Evolutionary conservation across 2,888 invertebrate species (phyloP), one percentile per base, ranked within the genome.

Genomic region (Galeopsomyia nigrocyanea): DNA sequence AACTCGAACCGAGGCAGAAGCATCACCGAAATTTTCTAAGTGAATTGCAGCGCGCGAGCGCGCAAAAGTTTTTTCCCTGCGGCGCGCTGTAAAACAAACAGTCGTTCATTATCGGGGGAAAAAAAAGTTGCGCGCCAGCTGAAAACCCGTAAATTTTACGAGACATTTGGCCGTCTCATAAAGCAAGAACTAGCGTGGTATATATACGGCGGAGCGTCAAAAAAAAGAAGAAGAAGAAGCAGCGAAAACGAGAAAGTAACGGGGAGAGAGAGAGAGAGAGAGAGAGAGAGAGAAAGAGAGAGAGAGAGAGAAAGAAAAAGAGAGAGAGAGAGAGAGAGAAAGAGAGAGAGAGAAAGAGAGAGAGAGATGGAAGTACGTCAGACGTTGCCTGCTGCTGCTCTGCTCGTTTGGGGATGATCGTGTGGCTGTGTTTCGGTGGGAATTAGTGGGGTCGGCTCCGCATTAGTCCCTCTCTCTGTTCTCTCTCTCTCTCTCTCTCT

Each of bases 361-460:
- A 53, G 49, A 31, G 60, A 26, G 50, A 64, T 39, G 73, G 64
- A 62, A 68, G 68, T 58, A 60, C 60, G 68, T 69, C 63, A 67
- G 62, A 58, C 61, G 74, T 72, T 62, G 67, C 16, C 16, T 26
- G 39, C 39, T 39, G 39, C 39, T 10, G 39, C 61, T 66, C 66
- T 65, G 22, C 66, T 60, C 67, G 70, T 68, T 73, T 69, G 21
- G 53, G 66, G 60, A 68, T 63, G 62, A 68, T 74, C 74, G 58
- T 67, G 71, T 50, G 70, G 70, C 49, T 61, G 71, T 68, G 64
- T 68, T 71, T 68, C 64, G 64, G 64, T 68, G 71, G 66, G 71
- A 73, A 75, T 75, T 75, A 75, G 75, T 68, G 66, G 63, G 71
- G 68, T 75, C 49, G 73, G 68, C 16, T 65, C 57, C 62, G 68